Base-by-base conservation (phyloP, 2,888 invertebrate species). In the Andrena trimmerana region DNA sequence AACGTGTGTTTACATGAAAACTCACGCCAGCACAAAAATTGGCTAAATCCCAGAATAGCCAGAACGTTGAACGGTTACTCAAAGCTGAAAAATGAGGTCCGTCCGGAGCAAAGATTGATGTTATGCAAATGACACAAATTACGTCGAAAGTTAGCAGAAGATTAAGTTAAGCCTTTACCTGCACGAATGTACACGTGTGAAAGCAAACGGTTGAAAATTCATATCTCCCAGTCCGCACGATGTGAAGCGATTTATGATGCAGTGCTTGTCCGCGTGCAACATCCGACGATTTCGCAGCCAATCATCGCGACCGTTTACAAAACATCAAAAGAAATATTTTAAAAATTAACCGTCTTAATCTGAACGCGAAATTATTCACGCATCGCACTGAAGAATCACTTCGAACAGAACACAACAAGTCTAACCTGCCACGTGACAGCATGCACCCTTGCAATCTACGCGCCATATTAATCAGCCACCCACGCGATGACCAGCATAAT, bases 91-190 rank as follows among this genome's bases (percentile, higher is more conserved):
- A 80, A 72, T 67, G 13, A 42, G 66, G 7, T 13, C 0, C 8
- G 2, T 54, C 54, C n/a, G 13, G 16, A 3, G 50, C 31, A 48
- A 70, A 66, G 72, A 71, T 80, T 72, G 62, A 29, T 27, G 54
- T 66, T 65, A 67, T 36, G 27, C 31, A 48, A 20, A 20, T 20
- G 81, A 36, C 57, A 68, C 67, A 63, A 72, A 81, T 81, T 72
- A 73, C 72, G 80, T 59, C 20, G 71, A 62, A 68, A 81, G 81
- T 81, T 81, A 16, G 50, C 57, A 36, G 68, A 63, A 81, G 81
- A 81, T 80, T 80, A 81, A 73, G 54, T 67, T 73, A 68, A 80
- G 33, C 81, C 63, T 72, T 63, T 59, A n/a, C 50, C 48, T 50
- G 72, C 48, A 72, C 24, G 63, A 81, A 68, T 59, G 67, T 80